Evolutionary conservation across 2,888 invertebrate genomes (phyloP).

Genomic region (Chelonus formosanus): DNA sequence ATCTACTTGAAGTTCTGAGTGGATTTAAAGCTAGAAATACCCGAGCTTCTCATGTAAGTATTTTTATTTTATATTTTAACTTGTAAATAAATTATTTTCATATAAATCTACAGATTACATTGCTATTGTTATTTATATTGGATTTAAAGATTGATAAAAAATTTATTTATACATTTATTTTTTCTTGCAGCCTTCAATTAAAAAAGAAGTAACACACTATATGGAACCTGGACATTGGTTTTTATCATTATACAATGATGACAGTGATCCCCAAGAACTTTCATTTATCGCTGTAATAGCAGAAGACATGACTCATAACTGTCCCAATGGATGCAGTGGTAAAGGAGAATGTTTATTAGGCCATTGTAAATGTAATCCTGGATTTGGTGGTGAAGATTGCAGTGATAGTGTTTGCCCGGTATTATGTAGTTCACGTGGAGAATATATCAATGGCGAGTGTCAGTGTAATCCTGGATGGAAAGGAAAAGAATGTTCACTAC

Average conservation of each 20-base stretch:
- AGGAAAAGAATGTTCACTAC: slow-evolving; percentile 94
- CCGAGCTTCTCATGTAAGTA: slow-evolving; percentile 86
- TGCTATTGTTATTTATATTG: no score
- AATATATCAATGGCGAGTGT: slow-evolving; percentile 95
- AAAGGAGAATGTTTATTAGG: slow-evolving; percentile 96
- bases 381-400: slow-evolving; percentile 96
- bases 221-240: slow-evolving; percentile 98
- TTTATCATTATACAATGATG: slow-evolving; percentile 94
- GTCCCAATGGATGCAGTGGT: slow-evolving; percentile 95
- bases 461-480: slow-evolving; percentile 99
- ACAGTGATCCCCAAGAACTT: slow-evolving; percentile 88
- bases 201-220: slow-evolving; percentile 92
- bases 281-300: slow-evolving; percentile 85
- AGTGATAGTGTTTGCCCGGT: slow-evolving; percentile 97
- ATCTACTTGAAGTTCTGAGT: slow-evolving; percentile 91
- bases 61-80: slow-evolving; percentile 39
- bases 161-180: not conserved
- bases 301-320: slow-evolving; percentile 93
- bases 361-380: slow-evolving; percentile 95
- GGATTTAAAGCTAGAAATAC: slow-evolving; percentile 88
- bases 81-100: no score
- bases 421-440: slow-evolving; percentile 94
- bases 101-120: no score
- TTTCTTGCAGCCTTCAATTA: slow-evolving; percentile 77
- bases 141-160: no score